Conservation (phyloP, 2,888 invertebrate species). For the Pimpla rufipes region DNA sequence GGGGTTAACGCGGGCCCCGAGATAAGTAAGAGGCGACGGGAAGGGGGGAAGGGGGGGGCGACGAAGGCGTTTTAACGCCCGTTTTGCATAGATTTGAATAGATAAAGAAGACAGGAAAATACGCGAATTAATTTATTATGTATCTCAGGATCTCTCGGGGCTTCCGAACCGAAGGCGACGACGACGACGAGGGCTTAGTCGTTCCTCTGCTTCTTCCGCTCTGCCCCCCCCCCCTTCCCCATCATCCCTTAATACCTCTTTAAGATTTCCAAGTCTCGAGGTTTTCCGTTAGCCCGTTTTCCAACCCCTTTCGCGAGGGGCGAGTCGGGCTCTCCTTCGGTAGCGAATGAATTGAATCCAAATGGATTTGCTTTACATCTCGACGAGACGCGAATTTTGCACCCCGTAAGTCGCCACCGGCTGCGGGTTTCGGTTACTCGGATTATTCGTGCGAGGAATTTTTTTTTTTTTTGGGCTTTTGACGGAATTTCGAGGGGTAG, state of each 20-base stretch:
- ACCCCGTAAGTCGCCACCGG: not conserved
- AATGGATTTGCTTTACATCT: slow-evolving; percentile 49
- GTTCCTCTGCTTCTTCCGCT: slow-evolving; percentile 54
- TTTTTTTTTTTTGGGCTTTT: no score
- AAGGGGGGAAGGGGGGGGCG: slow-evolving; percentile 71
- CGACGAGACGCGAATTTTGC: not conserved
- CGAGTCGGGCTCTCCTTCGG: slow-evolving; percentile 28
- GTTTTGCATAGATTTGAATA: slow-evolving; percentile 86
- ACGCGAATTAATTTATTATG: slow-evolving; percentile 85
- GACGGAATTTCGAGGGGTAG: no score
- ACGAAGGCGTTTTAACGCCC: slow-evolving; percentile 82
- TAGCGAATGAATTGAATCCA: slow-evolving; percentile 52
- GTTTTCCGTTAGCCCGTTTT: slow-evolving; percentile 60
- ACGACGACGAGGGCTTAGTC: slow-evolving; percentile 68
- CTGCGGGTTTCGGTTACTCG: no score
- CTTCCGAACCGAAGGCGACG: slow-evolving; percentile 65
- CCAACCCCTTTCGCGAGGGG: slow-evolving; percentile 40
- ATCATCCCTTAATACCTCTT: slow-evolving; percentile 79
- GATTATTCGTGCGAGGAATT: no score
- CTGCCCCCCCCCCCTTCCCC: slow-evolving; percentile 37
- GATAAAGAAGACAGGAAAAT: slow-evolving; percentile 83
- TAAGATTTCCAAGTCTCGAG: slow-evolving; percentile 73
- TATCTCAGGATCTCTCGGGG: slow-evolving; percentile 76
- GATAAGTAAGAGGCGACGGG: slow-evolving; percentile 60
- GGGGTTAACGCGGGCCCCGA: slow-evolving; percentile 75